Conservation (phyloP, 2,888 invertebrate genomes). For the Lumbricus terrestris region DNA sequence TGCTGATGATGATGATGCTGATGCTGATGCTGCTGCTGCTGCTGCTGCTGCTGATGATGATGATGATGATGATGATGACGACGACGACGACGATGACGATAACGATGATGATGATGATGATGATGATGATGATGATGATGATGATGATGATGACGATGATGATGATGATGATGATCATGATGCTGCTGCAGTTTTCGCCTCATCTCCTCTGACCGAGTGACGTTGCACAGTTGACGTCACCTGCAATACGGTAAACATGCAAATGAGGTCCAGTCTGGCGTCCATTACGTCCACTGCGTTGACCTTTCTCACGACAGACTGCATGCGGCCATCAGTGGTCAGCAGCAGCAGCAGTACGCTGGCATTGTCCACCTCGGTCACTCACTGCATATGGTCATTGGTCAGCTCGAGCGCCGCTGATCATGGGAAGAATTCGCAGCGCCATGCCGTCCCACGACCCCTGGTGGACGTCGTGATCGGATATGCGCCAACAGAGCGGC, state of each 20-base stretch:
- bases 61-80: too few species aligned
- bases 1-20: too few species aligned
- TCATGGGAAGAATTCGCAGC: background rate
- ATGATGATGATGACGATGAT: too few species aligned
- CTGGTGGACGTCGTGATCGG: background rate
- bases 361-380: background rate
- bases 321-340: background rate
- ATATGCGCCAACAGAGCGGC: background rate
- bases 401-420: too few species aligned
- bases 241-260: background rate
- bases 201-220: background rate
- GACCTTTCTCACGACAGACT: constrained; percentile 11
- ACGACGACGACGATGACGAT: too few species aligned
- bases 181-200: background rate
- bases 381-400: too few species aligned
- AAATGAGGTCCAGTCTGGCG: constrained; percentile 9
- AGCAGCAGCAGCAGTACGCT: background rate
- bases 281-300: constrained; percentile 15
- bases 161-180: too few species aligned
- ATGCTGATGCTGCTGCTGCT: too few species aligned
- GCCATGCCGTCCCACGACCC: background rate
- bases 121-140: too few species aligned
- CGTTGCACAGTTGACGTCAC: background rate
- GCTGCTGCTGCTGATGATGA: too few species aligned
- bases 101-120: too few species aligned